Percentiles rank a stretch among this genome's conserved stretches.
Conservation (phyloP, 2,888 invertebrate genomes). For the Anthophora plumipes region DNA sequence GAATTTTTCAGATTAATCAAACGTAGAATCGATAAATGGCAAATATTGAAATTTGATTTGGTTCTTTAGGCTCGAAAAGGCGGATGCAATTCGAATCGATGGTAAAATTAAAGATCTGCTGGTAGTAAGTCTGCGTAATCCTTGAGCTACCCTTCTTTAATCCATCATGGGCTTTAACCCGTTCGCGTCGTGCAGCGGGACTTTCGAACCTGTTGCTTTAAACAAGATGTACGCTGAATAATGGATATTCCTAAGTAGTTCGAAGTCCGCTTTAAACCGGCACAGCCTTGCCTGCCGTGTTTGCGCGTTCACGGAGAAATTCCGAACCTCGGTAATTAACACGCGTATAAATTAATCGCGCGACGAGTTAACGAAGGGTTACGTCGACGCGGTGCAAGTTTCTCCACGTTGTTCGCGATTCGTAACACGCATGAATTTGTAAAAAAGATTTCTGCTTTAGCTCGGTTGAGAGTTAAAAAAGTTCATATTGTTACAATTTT, state of each 20-base stretch:
- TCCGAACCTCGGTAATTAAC: constrained; percentile 66
- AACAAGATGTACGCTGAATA: constrained; percentile 81
- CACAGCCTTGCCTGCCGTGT: constrained; percentile 30
- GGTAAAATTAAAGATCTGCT: constrained; percentile 61
- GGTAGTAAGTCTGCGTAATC: constrained; percentile 74
- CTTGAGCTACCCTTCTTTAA: constrained; percentile 76
- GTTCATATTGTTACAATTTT: too few relatives aligned
- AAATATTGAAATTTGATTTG: neutral
- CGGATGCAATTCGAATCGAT: constrained; percentile 28
- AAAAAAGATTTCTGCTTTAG: too few relatives aligned
- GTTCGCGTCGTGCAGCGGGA: constrained; percentile 67
- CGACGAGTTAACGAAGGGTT: constrained; percentile 24
- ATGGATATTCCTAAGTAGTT: constrained; percentile 78
- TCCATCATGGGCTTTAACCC: constrained; percentile 80
- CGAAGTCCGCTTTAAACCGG: constrained; percentile 72
- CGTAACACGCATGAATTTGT: neutral
- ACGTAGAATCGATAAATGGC: too few relatives aligned
- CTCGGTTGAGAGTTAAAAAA: too few relatives aligned
- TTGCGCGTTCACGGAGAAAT: constrained; percentile 67
- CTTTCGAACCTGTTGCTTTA: constrained; percentile 81
- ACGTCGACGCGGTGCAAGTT: neutral
- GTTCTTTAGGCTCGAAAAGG: neutral
- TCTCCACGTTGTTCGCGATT: neutral
- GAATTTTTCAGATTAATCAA: neutral
- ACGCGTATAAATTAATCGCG: constrained; percentile 62